Evolutionary conservation across 2,113 vertebrate genomes (phyloP).

Genomic region (Vulpes ferrilata): DNA sequence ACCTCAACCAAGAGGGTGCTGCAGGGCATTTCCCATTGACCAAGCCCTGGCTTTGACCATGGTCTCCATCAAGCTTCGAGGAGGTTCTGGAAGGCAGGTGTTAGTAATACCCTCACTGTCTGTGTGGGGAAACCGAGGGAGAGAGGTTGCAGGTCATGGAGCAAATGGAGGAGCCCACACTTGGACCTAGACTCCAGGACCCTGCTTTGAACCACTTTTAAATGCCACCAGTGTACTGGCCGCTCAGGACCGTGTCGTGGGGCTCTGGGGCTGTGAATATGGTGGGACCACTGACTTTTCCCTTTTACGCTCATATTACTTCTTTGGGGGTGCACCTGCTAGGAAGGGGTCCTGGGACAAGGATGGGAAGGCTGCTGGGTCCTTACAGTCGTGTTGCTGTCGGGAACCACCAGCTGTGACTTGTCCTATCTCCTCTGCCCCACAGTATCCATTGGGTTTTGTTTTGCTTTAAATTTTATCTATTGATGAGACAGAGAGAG

Average conservation of each 20-base stretch:
- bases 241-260: accelerated
- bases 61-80: background rate
- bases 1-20: accelerated
- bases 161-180: background rate
- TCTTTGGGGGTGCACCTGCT: background rate
- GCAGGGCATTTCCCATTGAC: background rate
- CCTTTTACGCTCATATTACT: background rate
- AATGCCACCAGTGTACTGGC: background rate
- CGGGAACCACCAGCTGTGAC: background rate
- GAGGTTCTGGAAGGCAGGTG: background rate
- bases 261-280: background rate
- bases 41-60: accelerated
- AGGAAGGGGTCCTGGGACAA: background rate
- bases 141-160: background rate
- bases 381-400: too few species aligned
- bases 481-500: too few species aligned
- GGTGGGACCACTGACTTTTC: background rate
- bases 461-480: too few species aligned
- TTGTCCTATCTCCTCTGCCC: too few species aligned
- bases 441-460: background rate
- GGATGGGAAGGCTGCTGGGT: too few species aligned
- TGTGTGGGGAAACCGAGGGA: background rate
- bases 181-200: background rate
- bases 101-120: background rate
- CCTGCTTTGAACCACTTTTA: too few species aligned